Evolutionary conservation across 1,140 invertebrate species (phyloP), one percentile per base, ranked within the genome.

Genomic region (Dysdera silvatica): DNA sequence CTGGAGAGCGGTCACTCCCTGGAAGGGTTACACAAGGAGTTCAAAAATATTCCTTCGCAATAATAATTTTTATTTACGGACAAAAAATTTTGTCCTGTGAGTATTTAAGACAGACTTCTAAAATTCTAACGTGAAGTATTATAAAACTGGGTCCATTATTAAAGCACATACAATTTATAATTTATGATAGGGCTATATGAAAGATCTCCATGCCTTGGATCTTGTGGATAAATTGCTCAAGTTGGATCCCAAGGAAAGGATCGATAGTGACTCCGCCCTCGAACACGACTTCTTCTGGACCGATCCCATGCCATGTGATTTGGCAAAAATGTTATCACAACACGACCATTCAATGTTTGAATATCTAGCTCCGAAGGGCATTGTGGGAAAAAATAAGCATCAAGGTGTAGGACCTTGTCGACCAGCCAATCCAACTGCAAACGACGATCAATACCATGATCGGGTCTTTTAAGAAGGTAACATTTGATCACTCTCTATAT

Each of bases 281-380:
- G 95, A 97, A 80, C 94, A 98, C 71, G 93, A 97, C 72, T 98
- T 98, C 75, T 99, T 98, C 75, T 98, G 93, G 91, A 91, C 86
- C 1, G 93, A 96, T 74, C 95, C 96, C 29, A 89, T 95, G 85
- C 93, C 94, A 0, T 86, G 85, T 72, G 91, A 95, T 72, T 77
- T 97, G 2, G 87, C 84, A 29, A 90, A 89, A 78, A 96, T 96
- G 91, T 76, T 98, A 47, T 89, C 89, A 0, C 89, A 94, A 71
- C 91, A 95, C 73, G 86, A 85, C 0, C 91, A 92, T 69, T 95
- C 90, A 74, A 97, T 96, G 92, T 97, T 97, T 73, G 94, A 97
- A 76, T 97, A 90, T 74, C 76, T 95, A 47, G 91, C 91, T 0
- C 87, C 88, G 1, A 68, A 77, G n/a, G 53, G 76, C 29, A 69